Percentiles rank a stretch among this genome's conserved stretches.
These are phyloP conservation scores for Volucella inanis DNA, from an alignment of 2,888 invertebrate genomes.

Conservation along the genomic window DNA sequence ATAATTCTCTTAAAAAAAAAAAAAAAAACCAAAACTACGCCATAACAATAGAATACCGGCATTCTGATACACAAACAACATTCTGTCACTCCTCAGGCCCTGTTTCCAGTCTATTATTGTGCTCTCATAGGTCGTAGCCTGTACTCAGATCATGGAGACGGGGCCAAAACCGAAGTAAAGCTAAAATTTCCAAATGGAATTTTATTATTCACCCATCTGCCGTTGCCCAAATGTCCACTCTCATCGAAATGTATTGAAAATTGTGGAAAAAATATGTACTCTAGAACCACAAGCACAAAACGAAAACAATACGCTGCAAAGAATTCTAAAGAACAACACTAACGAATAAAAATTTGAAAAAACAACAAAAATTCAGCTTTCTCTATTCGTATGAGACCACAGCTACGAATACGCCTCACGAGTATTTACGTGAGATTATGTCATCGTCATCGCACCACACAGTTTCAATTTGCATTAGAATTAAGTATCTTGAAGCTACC, in stretches of 20 bases:
- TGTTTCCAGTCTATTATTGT: too few relatives aligned
- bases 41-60: constrained; percentile 21
- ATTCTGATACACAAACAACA: background rate
- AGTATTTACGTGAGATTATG: constrained; percentile 51
- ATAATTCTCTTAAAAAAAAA: background rate
- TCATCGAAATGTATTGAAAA: constrained; percentile 34
- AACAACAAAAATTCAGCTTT: constrained; percentile 13
- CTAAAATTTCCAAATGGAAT: background rate
- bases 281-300: constrained; percentile 14
- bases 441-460: constrained; percentile 29
- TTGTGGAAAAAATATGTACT: constrained; percentile 17
- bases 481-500: too few relatives aligned
- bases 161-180: background rate
- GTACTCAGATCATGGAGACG: background rate
- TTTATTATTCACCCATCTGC: constrained; percentile 29
- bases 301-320: constrained; percentile 11
- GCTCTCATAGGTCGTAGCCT: too few relatives aligned
- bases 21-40: background rate
- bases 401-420: too few relatives aligned
- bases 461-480: too few relatives aligned
- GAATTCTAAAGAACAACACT: constrained; percentile 27
- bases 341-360: constrained; percentile 6
- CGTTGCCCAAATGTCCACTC: background rate
- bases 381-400: background rate
- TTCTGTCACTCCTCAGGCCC: background rate